These are phyloP conservation scores for Peromyscus maniculatus DNA, from an alignment of 2,113 vertebrate genomes.

Conservation along the genomic window DNA sequence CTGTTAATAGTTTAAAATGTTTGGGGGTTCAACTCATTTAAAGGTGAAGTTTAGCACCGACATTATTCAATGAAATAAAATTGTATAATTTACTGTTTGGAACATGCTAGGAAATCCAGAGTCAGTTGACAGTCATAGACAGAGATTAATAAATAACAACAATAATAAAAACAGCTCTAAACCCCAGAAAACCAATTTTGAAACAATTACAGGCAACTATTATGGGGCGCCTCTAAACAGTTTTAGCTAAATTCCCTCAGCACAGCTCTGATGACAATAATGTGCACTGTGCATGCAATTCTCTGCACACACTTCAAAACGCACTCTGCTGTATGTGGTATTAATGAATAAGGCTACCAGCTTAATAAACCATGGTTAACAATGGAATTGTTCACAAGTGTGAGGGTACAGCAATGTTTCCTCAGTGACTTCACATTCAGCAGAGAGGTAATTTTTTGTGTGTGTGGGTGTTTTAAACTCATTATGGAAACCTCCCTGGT, in stretches of 20 bases:
- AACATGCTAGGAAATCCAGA: conserved; percentile 61
- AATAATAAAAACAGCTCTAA: conserved; percentile 79
- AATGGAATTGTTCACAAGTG: conserved; percentile 59
- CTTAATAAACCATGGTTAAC: conserved; percentile 71
- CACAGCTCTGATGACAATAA: conserved; percentile 77
- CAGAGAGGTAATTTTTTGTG: conserved; percentile 37
- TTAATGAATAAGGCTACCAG: conserved; percentile 72
- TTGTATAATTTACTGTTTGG: background rate
- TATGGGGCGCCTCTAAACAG: conserved; percentile 83
- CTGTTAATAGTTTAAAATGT: background rate
- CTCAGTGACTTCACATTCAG: conserved; percentile 59
- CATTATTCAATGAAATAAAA: conserved; percentile 58
- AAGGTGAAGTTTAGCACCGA: background rate
- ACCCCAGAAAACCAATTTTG: conserved; percentile 82
- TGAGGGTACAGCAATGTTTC: conserved; percentile 54
- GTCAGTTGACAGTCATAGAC: conserved; percentile 69
- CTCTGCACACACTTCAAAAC: conserved; percentile 82
- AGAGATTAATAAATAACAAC: conserved; percentile 84
- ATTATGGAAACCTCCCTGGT: conserved; percentile 33
- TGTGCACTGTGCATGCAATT: conserved; percentile 74
- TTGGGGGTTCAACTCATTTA: background rate
- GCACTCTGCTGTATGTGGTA: conserved; percentile 65
- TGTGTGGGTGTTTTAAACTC: conserved; percentile 60
- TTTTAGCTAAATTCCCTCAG: conserved; percentile 80
- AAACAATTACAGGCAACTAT: conserved; percentile 84